Evolutionary conservation across 2,113 vertebrate genomes (phyloP).

Genomic region (Phoxinus phoxinus): DNA sequence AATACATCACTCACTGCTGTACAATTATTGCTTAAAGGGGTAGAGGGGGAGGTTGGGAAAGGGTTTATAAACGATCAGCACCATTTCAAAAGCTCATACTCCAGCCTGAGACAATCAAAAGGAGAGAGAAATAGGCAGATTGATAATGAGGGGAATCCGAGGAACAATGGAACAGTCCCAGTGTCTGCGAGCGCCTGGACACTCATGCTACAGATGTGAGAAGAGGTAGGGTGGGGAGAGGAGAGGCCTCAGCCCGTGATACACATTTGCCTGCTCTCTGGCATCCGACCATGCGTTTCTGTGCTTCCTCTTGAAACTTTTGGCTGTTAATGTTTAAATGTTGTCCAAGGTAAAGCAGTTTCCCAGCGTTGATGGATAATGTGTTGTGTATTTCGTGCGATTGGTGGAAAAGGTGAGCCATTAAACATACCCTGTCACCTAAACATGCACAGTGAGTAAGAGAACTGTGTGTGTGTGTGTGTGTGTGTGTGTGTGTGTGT

Average conservation of each 20-base stretch:
- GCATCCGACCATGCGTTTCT: not conserved
- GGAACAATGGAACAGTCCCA: not conserved
- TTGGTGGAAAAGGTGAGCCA: slow-evolving; percentile 67
- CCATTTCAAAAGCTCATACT: slow-evolving; percentile 66
- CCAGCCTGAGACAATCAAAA: slow-evolving; percentile 35
- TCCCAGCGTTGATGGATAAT: slow-evolving; percentile 36
- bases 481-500: slow-evolving; percentile 33
- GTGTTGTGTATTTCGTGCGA: slow-evolving; percentile 53
- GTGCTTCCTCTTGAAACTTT: slow-evolving; percentile 28
- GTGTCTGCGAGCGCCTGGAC: not conserved
- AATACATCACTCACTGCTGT: slow-evolving; percentile 32
- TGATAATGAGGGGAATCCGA: not conserved
- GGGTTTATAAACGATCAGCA: slow-evolving; percentile 72
- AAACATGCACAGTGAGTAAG: slow-evolving; percentile 72
- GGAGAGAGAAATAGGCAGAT: slow-evolving; percentile 31
- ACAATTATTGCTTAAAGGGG: slow-evolving; percentile 75
- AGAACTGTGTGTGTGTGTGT: slow-evolving; percentile 29
- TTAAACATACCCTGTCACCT: slow-evolving; percentile 75
- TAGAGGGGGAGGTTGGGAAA: slow-evolving; percentile 59
- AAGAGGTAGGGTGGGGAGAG: slow-evolving; percentile 49
- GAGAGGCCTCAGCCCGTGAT: not conserved
- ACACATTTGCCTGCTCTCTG: not conserved
- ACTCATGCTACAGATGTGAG: slow-evolving; percentile 39
- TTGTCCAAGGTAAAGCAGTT: not conserved
- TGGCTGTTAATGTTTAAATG: slow-evolving; percentile 8